A percentile compares a stretch with the other conserved stretches of the same genome.
Evolutionary conservation across 2,797 vertebrate genomes (phyloP).

Genomic region (Aulostomus chinensis): DNA sequence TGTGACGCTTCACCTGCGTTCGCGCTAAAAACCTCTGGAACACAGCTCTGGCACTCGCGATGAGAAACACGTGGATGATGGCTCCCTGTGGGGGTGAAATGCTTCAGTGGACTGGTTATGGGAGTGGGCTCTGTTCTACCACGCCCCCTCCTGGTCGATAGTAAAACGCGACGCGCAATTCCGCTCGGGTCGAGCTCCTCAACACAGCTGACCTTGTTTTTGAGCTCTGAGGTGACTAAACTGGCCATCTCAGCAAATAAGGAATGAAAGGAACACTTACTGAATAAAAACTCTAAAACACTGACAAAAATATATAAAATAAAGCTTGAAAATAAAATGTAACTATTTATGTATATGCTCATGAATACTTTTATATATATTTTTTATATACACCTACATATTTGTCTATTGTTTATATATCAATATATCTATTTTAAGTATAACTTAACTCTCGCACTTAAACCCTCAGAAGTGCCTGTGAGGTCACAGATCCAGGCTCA

Average conservation of each 20-base stretch:
- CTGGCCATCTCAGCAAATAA: conserved; percentile 36
- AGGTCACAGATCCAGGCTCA: conserved; percentile 53
- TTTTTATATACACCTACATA: conserved; percentile 74
- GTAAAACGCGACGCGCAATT: not conserved
- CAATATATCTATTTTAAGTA: conserved; percentile 75
- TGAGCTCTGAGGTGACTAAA: conserved; percentile 43
- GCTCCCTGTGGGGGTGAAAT: conserved; percentile 3
- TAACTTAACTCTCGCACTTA: conserved; percentile 62
- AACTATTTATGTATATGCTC: conserved; percentile 76
- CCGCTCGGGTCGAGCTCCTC: too few relatives aligned
- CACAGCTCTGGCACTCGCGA: conserved; percentile 52
- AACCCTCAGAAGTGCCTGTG: conserved; percentile 33
- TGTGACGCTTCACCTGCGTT: conserved; percentile 33
- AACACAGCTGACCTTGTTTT: too few relatives aligned
- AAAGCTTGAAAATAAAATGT: conserved; percentile 82
- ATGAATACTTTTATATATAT: conserved; percentile 76
- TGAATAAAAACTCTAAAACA: conserved; percentile 60
- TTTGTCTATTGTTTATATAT: conserved; percentile 74
- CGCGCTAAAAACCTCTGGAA: conserved; percentile 20
- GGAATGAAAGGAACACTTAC: conserved; percentile 63
- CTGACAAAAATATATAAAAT: conserved; percentile 74
- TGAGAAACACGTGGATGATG: conserved; percentile 19
- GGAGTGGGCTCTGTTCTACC: conserved; percentile 8
- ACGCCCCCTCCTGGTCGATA: conserved; percentile 28
- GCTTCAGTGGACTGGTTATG: not conserved